phyloP scores from a whole-genome alignment of 2,888 invertebrate genomes.

The Drosophila buzzatii region DNA sequence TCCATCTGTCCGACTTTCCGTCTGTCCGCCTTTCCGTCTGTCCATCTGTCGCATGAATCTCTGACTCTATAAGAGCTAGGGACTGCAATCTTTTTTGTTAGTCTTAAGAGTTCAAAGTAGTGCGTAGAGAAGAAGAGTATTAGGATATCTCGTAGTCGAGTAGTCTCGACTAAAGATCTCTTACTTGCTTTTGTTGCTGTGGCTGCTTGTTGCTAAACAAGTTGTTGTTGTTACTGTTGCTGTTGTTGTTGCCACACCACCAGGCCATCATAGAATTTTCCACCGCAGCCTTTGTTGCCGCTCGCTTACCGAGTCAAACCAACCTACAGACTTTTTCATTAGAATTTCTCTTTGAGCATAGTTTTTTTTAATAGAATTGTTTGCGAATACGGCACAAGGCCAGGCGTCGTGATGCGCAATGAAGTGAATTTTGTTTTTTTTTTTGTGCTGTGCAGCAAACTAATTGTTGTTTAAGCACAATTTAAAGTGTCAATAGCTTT shows the following conservation, averaged over 20 bases:
- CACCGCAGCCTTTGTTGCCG: conserved; percentile 56
- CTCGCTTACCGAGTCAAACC: conserved; percentile 52
- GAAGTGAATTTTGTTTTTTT: conserved; percentile 21
- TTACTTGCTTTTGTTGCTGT: conserved; percentile 17
- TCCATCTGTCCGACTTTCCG: no score
- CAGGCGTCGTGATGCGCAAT: conserved; percentile 28
- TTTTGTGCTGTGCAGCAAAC: neutral
- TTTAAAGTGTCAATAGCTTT: conserved; percentile 61
- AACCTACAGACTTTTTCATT: conserved; percentile 77
- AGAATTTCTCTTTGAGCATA: conserved; percentile 47
- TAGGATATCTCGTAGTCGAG: no score
- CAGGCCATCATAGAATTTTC: conserved; percentile 27
- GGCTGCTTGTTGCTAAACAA: conserved; percentile 8
- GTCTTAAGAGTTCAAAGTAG: no score
- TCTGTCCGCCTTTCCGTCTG: no score
- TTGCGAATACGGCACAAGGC: conserved; percentile 70
- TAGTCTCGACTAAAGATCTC: no score
- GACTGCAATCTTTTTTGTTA: no score
- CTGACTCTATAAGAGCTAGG: no score
- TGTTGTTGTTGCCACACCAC: conserved; percentile 20
- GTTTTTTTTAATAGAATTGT: conserved; percentile 62
- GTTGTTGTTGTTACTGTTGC: conserved; percentile 19
- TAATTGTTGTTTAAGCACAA: conserved; percentile 57
- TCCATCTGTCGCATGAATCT: no score
- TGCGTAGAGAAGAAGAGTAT: no score